Evolutionary conservation across 2,888 invertebrate genomes (phyloP), one percentile per base, ranked within the genome.

Genomic region (Lasius fuliginosus): DNA sequence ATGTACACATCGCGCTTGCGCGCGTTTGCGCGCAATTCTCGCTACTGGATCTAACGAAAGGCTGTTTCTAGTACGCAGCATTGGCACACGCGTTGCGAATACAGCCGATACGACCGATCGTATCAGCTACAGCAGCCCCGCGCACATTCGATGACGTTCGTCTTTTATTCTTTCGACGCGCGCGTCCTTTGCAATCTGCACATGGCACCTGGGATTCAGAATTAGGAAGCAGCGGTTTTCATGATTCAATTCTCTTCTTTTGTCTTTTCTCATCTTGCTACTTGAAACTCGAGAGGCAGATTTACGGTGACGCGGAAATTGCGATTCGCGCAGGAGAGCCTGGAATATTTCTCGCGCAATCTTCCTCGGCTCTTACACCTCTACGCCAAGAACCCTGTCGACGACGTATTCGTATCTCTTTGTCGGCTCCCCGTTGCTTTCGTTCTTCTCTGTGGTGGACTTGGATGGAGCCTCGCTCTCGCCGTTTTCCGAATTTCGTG

Each of bases 311-410:
- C 56, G 42, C n/a, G 12, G 2, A 33, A 67, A 56, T 11, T 68
- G 15, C 30, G n/a, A 46, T n/a, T 58, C 46, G 15, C 65, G 1
- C 40, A 18, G 42, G 23, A 23, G 5, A 49, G 27, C 67, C 56
- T 53, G 27, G n/a, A 74, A 58, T 46, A 46, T 46, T 18, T 1
- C 5, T 46, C 58, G 36, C 33, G 11, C 79, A 2, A 40, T 18
- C 67, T 53, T 30, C 12, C 33, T 8, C 11, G n/a, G n/a, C 96
- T 96, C 42, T 79, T 46, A 98, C 94, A 98, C 98, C 95, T 98
- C 98, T 91, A 98, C 98, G 93, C 98, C 98, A 92, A 98, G 96
- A 85, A 97, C 97, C 95, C 98, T 96, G 95, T 98, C 98, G 89
- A 98, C 97, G 89, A 98, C 97, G 95, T 98, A 98, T 90, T 97